Percentiles rank a stretch among this genome's conserved stretches.
phyloP scores from a whole-genome alignment of 2,888 invertebrate genomes.

The Pachliopta kotzebuea region DNA sequence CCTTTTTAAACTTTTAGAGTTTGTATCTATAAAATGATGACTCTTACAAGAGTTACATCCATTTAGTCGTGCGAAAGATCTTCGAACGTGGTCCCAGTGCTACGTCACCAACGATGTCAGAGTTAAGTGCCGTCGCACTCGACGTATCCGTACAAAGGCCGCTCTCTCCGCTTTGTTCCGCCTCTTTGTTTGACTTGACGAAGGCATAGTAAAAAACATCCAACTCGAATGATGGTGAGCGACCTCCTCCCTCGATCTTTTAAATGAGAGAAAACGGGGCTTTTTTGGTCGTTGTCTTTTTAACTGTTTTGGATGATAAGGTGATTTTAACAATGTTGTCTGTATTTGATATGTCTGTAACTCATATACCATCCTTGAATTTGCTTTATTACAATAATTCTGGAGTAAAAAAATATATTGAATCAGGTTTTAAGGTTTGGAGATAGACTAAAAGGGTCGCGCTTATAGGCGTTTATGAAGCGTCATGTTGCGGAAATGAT shows the following conservation, averaged over 20 bases:
- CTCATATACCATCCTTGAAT: background rate
- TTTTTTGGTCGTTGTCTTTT: constrained; percentile 41
- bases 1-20: no score
- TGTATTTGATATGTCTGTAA: background rate
- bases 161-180: constrained; percentile 76
- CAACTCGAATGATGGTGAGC: constrained; percentile 46
- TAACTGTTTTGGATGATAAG: constrained; percentile 27
- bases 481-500: constrained; percentile 67
- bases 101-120: constrained; percentile 57
- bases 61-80: constrained; percentile 19
- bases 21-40: no score
- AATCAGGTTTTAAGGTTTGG: constrained; percentile 15
- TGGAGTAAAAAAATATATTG: background rate
- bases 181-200: constrained; percentile 73
- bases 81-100: constrained; percentile 30
- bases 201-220: constrained; percentile 59
- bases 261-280: constrained; percentile 37
- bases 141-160: constrained; percentile 68
- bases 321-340: background rate
- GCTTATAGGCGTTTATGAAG: constrained; percentile 54
- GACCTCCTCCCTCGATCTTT: constrained; percentile 38
- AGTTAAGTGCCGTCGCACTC: constrained; percentile 69
- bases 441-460: constrained; percentile 50
- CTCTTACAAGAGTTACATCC: background rate
- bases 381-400: background rate